These are phyloP conservation scores for Tanytarsus gracilentus DNA, from an alignment of 2,888 invertebrate genomes.

Conservation along the genomic window DNA sequence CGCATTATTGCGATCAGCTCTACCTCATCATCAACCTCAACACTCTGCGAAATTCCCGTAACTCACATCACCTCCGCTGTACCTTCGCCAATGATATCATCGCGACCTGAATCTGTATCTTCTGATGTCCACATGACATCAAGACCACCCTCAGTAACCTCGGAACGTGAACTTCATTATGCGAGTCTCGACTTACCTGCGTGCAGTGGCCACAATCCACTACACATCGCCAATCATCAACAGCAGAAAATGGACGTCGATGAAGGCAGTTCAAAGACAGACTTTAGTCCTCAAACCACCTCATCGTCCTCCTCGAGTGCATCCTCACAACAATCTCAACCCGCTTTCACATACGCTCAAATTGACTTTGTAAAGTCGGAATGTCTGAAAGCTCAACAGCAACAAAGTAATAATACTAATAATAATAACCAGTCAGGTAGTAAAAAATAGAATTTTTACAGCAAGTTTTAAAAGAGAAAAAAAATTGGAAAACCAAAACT, in stretches of 20 bases:
- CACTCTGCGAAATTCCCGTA: no score
- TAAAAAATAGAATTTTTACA: constrained; percentile 5
- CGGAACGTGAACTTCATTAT: constrained; percentile 51
- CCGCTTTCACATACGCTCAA: constrained; percentile 62
- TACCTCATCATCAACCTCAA: constrained; percentile 34
- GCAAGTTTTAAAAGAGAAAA: background rate
- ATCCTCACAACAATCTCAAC: constrained; percentile 35
- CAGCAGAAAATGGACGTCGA: constrained; percentile 36
- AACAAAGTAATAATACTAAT: constrained; percentile 8
- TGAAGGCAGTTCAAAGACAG: background rate
- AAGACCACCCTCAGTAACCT: constrained; percentile 38
- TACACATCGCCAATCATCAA: constrained; percentile 38
- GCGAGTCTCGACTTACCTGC: constrained; percentile 54
- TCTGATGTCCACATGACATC: constrained; percentile 36
- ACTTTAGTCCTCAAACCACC: constrained; percentile 34
- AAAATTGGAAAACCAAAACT: background rate
- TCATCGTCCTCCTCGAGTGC: constrained; percentile 34
- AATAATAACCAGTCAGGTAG: constrained; percentile 24
- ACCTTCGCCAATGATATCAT: constrained; percentile 31
- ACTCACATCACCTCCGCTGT: constrained; percentile 26
- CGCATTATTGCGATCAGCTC: constrained; percentile 32
- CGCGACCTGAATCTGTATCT: constrained; percentile 40
- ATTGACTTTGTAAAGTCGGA: constrained; percentile 68
- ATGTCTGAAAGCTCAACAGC: constrained; percentile 37
- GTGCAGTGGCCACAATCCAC: constrained; percentile 33